phyloP scores from a whole-genome alignment of 1,140 invertebrate genomes.

The Lamellibrachia luymesi region DNA sequence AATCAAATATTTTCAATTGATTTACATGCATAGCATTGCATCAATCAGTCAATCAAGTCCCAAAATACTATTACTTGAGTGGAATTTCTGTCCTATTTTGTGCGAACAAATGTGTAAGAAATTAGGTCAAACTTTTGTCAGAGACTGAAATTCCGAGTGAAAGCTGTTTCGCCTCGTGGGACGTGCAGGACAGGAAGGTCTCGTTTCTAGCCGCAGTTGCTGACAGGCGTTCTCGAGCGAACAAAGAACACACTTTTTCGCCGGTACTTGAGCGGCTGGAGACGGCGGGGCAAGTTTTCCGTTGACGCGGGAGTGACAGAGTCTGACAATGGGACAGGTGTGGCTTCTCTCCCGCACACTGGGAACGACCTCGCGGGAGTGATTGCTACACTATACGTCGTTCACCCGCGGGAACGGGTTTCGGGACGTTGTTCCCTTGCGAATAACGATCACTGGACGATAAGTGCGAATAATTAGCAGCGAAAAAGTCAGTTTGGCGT shows the following conservation, averaged over 20 bases:
- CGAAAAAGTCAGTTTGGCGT: slow-evolving; percentile 4
- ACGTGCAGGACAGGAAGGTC: background rate
- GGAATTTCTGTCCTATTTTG: too few relatives aligned
- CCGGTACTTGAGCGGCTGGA: background rate
- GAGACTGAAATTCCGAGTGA: too few relatives aligned
- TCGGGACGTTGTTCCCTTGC: background rate
- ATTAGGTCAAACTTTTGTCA: too few relatives aligned
- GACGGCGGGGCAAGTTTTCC: background rate
- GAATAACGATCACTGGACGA: background rate
- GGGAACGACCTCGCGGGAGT: background rate
- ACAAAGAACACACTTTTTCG: background rate
- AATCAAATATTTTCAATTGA: too few relatives aligned
- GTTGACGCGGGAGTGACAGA: background rate
- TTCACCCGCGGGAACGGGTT: background rate
- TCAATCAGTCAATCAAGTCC: too few relatives aligned
- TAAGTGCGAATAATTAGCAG: background rate
- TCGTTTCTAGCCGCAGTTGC: background rate
- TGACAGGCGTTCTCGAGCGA: background rate
- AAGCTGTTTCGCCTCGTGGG: too few relatives aligned
- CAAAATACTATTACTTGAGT: too few relatives aligned
- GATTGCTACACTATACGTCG: background rate
- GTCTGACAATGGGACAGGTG: background rate
- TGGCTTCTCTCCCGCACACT: background rate
- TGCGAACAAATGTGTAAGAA: too few relatives aligned
- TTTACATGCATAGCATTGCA: too few relatives aligned